Evolutionary conservation across 92 coral and sea anemone species (phyloP), one percentile per base, ranked within the genome.

Genomic region (Actinostola sp.): DNA sequence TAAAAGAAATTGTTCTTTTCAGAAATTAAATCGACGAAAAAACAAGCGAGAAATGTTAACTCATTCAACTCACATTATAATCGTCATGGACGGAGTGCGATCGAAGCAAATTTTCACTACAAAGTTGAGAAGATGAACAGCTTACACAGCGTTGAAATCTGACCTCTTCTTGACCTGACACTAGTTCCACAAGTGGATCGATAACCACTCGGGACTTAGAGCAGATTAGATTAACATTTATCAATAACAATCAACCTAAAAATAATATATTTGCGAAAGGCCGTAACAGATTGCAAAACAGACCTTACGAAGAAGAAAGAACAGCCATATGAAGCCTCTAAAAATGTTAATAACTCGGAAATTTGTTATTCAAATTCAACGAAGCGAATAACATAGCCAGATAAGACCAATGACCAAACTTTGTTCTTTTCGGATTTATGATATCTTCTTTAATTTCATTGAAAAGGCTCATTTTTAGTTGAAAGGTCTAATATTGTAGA

Each of bases 201-300:
- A 52, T 52, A n/a, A 52, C 28, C 59, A n/a, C 24, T 52, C 59
- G 59, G 0, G 59, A 36, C 11, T 36, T n/a, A 52, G 25, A 52
- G 27, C 23, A 21, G 13, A 27, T 19, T 19, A 52, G 59, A 52
- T 19, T 21, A 52, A 19, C 24, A 27, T 0, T 52, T 16, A 9
- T 8, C n/a, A n/a, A n/a, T n/a, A n/a, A n/a, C n/a, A n/a, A n/a
- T n/a, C n/a, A n/a, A n/a, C n/a, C n/a, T n/a, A n/a, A n/a, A n/a
- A n/a, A n/a, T n/a, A n/a, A n/a, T n/a, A n/a, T n/a, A n/a, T n/a
- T n/a, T n/a, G n/a, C n/a, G n/a, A n/a, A n/a, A n/a, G n/a, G n/a
- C n/a, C n/a, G n/a, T n/a, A n/a, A n/a, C n/a, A n/a, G n/a, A n/a
- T n/a, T n/a, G n/a, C n/a, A n/a, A n/a, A n/a, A n/a, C n/a, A n/a